phyloP scores from a whole-genome alignment of 1,140 invertebrate genomes.

The Rhopalosiphum padi region DNA sequence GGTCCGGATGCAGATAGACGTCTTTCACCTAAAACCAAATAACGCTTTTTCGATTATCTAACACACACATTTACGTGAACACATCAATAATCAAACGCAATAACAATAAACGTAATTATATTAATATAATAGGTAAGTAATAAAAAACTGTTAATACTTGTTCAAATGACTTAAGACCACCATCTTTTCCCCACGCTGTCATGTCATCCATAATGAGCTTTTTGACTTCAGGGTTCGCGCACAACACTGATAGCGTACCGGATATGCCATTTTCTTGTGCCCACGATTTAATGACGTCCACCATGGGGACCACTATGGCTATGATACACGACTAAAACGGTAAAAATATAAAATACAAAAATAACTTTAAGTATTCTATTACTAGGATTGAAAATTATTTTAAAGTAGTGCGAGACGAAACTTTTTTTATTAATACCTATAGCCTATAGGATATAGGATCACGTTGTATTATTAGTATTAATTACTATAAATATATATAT shows the following conservation, averaged over 20 bases:
- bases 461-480: not conserved
- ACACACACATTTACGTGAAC: not conserved
- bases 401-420: not conserved
- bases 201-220: slow-evolving; percentile 90
- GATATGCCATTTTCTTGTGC: slow-evolving; percentile 83
- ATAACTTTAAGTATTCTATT: not conserved
- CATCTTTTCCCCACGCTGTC: slow-evolving; percentile 83
- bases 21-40: slow-evolving; percentile 82
- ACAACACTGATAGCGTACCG: slow-evolving; percentile 87
- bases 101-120: not conserved
- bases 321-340: slow-evolving; percentile 87
- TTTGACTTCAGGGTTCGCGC: slow-evolving; percentile 87
- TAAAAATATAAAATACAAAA: not conserved
- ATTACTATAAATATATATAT: not conserved
- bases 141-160: slow-evolving; percentile 72
- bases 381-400: not conserved
- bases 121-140: not conserved
- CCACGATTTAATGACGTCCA: slow-evolving; percentile 90
- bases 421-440: not conserved
- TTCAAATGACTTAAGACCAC: slow-evolving; percentile 94
- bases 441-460: not conserved
- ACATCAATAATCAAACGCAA: not conserved
- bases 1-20: slow-evolving; percentile 90
- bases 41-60: not conserved
- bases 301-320: slow-evolving; percentile 92